phyloP scores from a whole-genome alignment of 1,140 invertebrate genomes.

The Sycobia sp. region DNA sequence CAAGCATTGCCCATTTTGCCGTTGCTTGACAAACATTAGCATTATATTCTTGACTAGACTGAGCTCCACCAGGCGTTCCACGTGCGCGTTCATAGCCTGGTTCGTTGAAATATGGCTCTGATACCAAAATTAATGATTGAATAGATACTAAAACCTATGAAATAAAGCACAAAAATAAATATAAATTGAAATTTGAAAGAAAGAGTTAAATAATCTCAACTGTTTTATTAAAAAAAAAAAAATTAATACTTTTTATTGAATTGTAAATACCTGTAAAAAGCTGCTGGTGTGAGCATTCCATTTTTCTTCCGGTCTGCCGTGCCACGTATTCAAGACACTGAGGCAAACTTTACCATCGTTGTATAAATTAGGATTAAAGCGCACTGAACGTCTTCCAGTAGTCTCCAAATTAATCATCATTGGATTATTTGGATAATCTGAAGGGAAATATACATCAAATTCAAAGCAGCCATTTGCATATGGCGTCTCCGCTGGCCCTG shows the following conservation, averaged over 20 bases:
- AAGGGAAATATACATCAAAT: conserved; percentile 90
- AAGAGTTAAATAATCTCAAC: background rate
- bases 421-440: conserved; percentile 80
- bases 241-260: no score
- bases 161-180: conserved; percentile 12
- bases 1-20: conserved; percentile 94
- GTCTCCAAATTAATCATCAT: conserved; percentile 93
- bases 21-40: conserved; percentile 95
- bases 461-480: conserved; percentile 90
- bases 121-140: conserved; percentile 92
- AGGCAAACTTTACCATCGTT: conserved; percentile 97
- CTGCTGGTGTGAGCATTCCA: conserved; percentile 98
- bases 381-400: conserved; percentile 88
- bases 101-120: conserved; percentile 98
- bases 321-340: conserved; percentile 96
- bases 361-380: conserved; percentile 97
- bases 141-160: conserved; percentile 90
- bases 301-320: conserved; percentile 96
- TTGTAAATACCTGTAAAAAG: conserved; percentile 87
- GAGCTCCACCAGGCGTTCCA: conserved; percentile 85
- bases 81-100: conserved; percentile 93
- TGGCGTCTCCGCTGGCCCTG: conserved; percentile 86
- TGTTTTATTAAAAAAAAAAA: conserved; percentile 3
- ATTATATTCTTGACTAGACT: conserved; percentile 91
- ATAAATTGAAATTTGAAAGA: background rate